These are phyloP conservation scores for Hanleya hanleyi DNA, from an alignment of 2,888 invertebrate genomes.

Conservation along the genomic window DNA sequence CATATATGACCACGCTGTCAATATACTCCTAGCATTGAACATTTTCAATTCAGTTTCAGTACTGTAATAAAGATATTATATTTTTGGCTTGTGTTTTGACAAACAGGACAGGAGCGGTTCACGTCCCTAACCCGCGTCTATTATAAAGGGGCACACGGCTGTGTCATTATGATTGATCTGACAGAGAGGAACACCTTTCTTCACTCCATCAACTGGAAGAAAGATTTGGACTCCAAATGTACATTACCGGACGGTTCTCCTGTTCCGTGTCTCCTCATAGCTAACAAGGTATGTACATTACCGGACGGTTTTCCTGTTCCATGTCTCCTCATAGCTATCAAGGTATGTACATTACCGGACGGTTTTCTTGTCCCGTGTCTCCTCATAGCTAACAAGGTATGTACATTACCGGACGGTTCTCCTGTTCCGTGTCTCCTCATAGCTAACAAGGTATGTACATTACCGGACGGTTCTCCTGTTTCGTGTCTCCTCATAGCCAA, in stretches of 20 bases:
- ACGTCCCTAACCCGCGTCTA: constrained; percentile 99
- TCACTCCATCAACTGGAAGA: constrained; percentile 97
- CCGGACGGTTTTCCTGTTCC: constrained; percentile 96
- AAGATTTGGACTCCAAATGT: constrained; percentile 97
- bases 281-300: constrained; percentile 86
- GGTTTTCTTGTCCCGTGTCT: no score
- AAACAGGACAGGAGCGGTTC: constrained; percentile 93
- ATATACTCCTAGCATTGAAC: no score
- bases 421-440: constrained; percentile 95
- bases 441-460: constrained; percentile 86
- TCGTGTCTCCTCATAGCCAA: no score
- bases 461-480: no score
- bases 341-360: no score
- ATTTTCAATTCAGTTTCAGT: background rate
- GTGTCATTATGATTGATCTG: constrained; percentile 97
- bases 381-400: no score
- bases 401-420: constrained; percentile 93
- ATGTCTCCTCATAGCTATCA: constrained; percentile 96
- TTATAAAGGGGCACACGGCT: constrained; percentile 99
- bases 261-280: constrained; percentile 95
- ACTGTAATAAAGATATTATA: background rate
- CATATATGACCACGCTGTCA: no score
- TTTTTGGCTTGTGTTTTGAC: constrained; percentile 30
- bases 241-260: constrained; percentile 93
- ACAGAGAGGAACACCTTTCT: constrained; percentile 92